phyloP scores from a whole-genome alignment of 2,797 vertebrate genomes.

The Eulemur mongoz region DNA sequence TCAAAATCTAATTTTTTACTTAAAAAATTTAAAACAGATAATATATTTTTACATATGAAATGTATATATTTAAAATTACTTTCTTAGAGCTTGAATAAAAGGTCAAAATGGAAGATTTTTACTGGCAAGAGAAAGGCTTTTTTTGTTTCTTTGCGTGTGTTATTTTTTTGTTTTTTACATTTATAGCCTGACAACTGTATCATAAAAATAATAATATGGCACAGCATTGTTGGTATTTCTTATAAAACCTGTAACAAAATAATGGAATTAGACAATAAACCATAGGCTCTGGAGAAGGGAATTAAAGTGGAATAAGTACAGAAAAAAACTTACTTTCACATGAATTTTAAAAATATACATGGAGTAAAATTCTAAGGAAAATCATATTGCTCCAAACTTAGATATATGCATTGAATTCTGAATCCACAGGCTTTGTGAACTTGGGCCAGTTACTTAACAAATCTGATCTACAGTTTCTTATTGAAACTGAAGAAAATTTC shows the following conservation, averaged over 20 bases:
- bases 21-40: not conserved
- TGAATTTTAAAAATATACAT: not conserved
- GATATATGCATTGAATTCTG: not conserved
- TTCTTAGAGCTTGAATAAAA: not conserved
- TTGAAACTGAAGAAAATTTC: not conserved
- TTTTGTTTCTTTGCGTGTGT: not conserved
- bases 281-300: not conserved
- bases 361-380: not conserved
- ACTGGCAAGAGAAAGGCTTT: not conserved
- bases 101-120: conserved; percentile 19
- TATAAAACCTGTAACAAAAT: not conserved
- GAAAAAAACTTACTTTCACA: not conserved
- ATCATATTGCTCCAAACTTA: not conserved
- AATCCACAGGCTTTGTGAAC: not conserved
- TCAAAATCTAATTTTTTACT: not conserved
- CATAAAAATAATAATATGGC: not conserved
- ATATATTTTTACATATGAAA: not conserved
- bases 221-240: not conserved
- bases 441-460: not conserved
- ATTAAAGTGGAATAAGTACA: not conserved
- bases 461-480: not conserved
- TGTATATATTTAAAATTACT: not conserved
- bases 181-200: not conserved
- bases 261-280: not conserved
- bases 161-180: not conserved